Base-by-base conservation (phyloP, 2,113 vertebrate species). In the Galeopterus variegatus region DNA sequence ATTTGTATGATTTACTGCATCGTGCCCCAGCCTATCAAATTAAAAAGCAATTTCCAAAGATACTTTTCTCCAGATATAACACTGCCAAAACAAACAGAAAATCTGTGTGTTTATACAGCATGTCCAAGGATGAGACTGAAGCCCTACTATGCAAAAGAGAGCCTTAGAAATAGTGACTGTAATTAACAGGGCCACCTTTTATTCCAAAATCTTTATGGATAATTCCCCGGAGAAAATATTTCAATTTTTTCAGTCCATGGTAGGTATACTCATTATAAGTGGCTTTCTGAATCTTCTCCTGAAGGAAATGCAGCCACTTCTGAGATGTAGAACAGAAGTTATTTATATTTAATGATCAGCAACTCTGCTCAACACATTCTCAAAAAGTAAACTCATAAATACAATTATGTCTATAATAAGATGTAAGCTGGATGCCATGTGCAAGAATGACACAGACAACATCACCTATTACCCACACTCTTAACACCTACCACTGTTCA, bases 1-100 rank as follows among this genome's bases (percentile, higher is more conserved):
- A 85, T 93, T 93, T 95, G 80, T 79, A 96, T n/a, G 50, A 84
- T 67, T 82, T 92, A 75, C 73, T 91, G 56, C 28, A 77, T 84
- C 3, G 54, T 33, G 33, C 60, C 60, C 94, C 88, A 45, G 75
- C 33, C 88, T 48, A 28, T 41, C 65, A 90, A 2, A 45, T 90
- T 77, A 85, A 93, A 97, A 92, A 85, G 23, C 64, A 88, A 84
- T 67, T 81, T n/a, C 45, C 58, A 54, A 81, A 90, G 54, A 70
- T 21, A 91, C 75, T 56, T 23, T 79, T 87, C 56, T 88, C 14
- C 60, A 85, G 96, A 70, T 31, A 54, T 26, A 86, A 67, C 52
- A 58, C 48, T 80, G 36, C 36, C 60, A 87, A 88, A 79, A 79
- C 60, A 80, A 85, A 92, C 36, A 93, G 81, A 85, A 93, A 85